Evolutionary conservation across 2,888 invertebrate species (phyloP).

Genomic region (Iselma pallidipennis): DNA sequence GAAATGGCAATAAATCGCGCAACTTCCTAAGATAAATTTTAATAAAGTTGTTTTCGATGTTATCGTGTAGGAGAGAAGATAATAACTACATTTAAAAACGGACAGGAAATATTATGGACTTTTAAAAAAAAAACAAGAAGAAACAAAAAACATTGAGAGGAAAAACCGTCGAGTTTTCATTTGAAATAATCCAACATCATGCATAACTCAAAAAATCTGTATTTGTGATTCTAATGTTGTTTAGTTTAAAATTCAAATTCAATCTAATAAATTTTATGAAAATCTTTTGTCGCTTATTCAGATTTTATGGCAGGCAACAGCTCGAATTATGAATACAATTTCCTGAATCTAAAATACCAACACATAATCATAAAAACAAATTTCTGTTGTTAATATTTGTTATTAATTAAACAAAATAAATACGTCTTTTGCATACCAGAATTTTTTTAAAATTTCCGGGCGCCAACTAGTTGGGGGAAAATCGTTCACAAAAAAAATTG

Average conservation of each 20-base stretch:
- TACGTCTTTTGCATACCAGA: not conserved
- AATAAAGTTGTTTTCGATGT: constrained; percentile 1
- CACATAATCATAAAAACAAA: constrained; percentile 29
- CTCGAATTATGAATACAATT: constrained; percentile 35
- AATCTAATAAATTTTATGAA: constrained; percentile 23
- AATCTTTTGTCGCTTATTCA: constrained; percentile 20
- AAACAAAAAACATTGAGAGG: not conserved
- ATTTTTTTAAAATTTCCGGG: not conserved
- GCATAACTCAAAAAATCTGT: constrained; percentile 19
- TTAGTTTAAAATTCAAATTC: constrained; percentile 24
- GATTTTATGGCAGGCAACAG: constrained; percentile 18
- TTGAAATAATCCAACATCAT: constrained; percentile 5
- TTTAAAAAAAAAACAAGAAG: too few species aligned
- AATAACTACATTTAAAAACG: not conserved
- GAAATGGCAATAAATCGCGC: not conserved
- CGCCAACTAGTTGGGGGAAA: not conserved
- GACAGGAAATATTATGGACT: not conserved
- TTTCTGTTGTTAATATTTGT: not conserved
- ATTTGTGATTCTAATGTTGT: constrained; percentile 24
- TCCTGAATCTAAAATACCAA: constrained; percentile 20
- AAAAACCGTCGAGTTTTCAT: constrained; percentile 1
- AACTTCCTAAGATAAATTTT: not conserved
- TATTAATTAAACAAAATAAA: not conserved
- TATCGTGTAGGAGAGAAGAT: not conserved
- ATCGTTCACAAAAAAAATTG: too few species aligned